Conservation (phyloP, 2,797 vertebrate genomes). For the Galago senegalensis region DNA sequence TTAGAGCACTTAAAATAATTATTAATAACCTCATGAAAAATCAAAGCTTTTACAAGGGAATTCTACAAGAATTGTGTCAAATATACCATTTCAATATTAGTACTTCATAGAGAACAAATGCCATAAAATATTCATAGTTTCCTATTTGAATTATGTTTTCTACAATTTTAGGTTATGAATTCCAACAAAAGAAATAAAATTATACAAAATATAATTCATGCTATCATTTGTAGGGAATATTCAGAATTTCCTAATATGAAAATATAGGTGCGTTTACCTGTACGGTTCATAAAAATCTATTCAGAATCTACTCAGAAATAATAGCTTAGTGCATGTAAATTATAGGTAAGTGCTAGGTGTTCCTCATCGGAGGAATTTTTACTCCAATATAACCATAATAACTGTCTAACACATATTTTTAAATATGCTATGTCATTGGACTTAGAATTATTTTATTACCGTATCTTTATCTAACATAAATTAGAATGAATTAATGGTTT, state of each 20-base stretch:
- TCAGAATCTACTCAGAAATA: constrained; percentile 34
- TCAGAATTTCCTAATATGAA: background rate
- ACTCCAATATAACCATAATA: background rate
- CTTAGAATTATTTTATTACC: background rate
- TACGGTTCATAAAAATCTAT: background rate
- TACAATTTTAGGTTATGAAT: constrained; percentile 46
- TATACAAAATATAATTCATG: constrained; percentile 37
- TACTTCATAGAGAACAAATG: constrained; percentile 31
- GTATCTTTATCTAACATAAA: background rate
- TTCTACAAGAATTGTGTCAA: constrained; percentile 59
- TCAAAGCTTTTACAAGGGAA: constrained; percentile 45
- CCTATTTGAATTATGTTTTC: constrained; percentile 70
- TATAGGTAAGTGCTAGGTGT: background rate
- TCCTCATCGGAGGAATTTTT: background rate
- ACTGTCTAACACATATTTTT: background rate
- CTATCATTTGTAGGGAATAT: background rate
- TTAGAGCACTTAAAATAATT: constrained; percentile 66
- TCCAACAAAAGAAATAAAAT: constrained; percentile 19
- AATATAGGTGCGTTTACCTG: background rate
- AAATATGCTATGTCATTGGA: background rate
- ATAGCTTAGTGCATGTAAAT: background rate
- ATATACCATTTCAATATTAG: constrained; percentile 60
- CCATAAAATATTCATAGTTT: constrained; percentile 65
- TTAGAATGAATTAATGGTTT: background rate
- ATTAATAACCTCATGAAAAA: constrained; percentile 60